These are phyloP conservation scores for Neostethus bicornis DNA, from an alignment of 2,797 vertebrate species.

Conservation along the genomic window DNA sequence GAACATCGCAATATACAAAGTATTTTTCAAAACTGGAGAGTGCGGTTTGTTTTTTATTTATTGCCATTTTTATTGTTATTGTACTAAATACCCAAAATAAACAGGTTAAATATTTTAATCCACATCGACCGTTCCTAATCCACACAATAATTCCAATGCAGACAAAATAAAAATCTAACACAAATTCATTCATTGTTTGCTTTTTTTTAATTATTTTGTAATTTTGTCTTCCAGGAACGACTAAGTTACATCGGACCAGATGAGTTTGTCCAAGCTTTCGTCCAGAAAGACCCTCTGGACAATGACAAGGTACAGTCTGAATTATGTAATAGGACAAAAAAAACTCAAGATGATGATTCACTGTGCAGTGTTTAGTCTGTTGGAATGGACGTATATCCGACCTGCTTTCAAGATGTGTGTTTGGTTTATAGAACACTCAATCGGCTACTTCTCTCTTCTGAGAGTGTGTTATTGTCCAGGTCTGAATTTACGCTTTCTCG, in stretches of 20 bases:
- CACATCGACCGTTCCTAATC: too few species aligned
- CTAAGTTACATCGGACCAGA: conserved; percentile 95
- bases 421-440: conserved; percentile 44
- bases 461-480: conserved; percentile 44
- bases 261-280: conserved; percentile 94
- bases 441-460: conserved; percentile 29
- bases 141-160: too few species aligned
- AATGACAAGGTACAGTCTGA: conserved; percentile 87
- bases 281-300: conserved; percentile 90
- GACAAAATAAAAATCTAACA: not conserved
- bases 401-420: conserved; percentile 29
- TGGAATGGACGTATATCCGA: conserved; percentile 1
- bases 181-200: not conserved
- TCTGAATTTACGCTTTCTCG: conserved; percentile 40
- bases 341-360: too few species aligned
- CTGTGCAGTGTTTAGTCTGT: too few species aligned
- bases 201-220: too few species aligned
- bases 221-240: conserved; percentile 84
- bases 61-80: too few species aligned
- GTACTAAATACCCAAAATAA: too few species aligned
- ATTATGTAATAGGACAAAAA: too few species aligned
- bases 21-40: too few species aligned
- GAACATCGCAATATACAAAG: too few species aligned
- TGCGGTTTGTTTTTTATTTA: too few species aligned
- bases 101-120: too few species aligned